Evolutionary conservation across 2,888 invertebrate genomes (phyloP).

Genomic region (Silvanus unidentatus): DNA sequence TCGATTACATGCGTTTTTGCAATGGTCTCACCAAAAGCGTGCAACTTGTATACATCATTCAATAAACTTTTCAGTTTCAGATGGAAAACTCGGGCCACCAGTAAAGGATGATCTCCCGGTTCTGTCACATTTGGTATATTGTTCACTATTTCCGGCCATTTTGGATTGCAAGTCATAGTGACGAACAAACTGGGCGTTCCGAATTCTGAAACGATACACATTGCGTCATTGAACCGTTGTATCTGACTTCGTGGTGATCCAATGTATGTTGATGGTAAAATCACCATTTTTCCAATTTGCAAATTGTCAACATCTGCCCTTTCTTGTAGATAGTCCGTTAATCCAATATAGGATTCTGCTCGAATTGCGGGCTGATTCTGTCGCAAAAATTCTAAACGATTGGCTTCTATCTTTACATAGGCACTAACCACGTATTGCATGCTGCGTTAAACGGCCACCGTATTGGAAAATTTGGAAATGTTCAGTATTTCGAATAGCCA

Average conservation of each 20-base stretch:
- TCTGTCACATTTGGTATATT: conserved; percentile 28
- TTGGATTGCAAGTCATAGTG: conserved; percentile 45
- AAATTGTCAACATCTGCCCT: too few relatives aligned
- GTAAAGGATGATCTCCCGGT: conserved; percentile 35
- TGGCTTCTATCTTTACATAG: background rate
- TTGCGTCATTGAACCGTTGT: conserved; percentile 42
- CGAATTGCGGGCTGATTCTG: background rate
- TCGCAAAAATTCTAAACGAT: background rate
- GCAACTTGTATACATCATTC: background rate
- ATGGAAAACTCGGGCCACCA: conserved; percentile 22
- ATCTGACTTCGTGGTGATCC: conserved; percentile 27
- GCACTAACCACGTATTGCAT: background rate
- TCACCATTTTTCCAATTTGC: too few relatives aligned
- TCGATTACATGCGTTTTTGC: conserved; percentile 2
- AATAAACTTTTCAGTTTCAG: background rate
- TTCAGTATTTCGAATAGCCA: background rate
- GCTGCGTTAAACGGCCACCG: background rate
- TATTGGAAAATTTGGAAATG: background rate
- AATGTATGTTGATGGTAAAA: too few relatives aligned
- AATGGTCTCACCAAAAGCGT: conserved; percentile 1
- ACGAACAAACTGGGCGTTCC: conserved; percentile 38
- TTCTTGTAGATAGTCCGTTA: too few relatives aligned
- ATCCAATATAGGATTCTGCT: background rate
- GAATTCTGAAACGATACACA: conserved; percentile 41
- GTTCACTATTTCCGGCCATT: conserved; percentile 40